These are phyloP conservation scores for Hemicrepidius hirtus DNA, from an alignment of 2,888 invertebrate genomes.

Conservation along the genomic window DNA sequence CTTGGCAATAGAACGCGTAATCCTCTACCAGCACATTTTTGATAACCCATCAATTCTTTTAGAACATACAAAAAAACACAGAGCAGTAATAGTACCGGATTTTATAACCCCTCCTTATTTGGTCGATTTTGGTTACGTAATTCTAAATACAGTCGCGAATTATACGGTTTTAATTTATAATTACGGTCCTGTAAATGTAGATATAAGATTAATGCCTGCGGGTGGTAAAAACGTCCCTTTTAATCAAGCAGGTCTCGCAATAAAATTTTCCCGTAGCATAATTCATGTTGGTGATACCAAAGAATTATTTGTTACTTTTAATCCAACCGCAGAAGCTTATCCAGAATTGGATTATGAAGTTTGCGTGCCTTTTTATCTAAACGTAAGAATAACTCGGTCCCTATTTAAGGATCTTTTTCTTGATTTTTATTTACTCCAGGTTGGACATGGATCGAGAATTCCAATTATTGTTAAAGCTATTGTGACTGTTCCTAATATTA, in stretches of 20 bases:
- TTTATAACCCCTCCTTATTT: slow-evolving; percentile 74
- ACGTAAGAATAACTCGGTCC: slow-evolving; percentile 67
- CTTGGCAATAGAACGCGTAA: slow-evolving; percentile 76
- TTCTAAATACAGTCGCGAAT: slow-evolving; percentile 72
- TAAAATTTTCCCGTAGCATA: slow-evolving; percentile 68
- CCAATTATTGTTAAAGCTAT: slow-evolving; percentile 75
- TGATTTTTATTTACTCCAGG: slow-evolving; percentile 65
- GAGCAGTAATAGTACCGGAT: slow-evolving; percentile 71
- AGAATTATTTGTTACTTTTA: slow-evolving; percentile 74
- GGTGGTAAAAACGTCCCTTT: slow-evolving; percentile 56
- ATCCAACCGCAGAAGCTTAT: slow-evolving; percentile 72
- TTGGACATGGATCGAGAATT: slow-evolving; percentile 76
- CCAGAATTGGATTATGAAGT: slow-evolving; percentile 70
- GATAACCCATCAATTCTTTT: slow-evolving; percentile 69
- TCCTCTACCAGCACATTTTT: slow-evolving; percentile 72
- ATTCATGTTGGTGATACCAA: slow-evolving; percentile 73
- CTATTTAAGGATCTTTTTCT: neutral
- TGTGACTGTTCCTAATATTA: slow-evolving; percentile 76
- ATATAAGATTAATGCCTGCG: slow-evolving; percentile 68
- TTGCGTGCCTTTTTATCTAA: slow-evolving; percentile 71
- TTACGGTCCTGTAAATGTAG: slow-evolving; percentile 74
- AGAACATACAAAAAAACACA: slow-evolving; percentile 62
- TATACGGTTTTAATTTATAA: slow-evolving; percentile 74
- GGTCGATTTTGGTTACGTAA: slow-evolving; percentile 76
- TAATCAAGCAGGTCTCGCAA: slow-evolving; percentile 63